phyloP scores from a whole-genome alignment of 2,797 vertebrate species.

The Hippopotamyrus pictus region DNA sequence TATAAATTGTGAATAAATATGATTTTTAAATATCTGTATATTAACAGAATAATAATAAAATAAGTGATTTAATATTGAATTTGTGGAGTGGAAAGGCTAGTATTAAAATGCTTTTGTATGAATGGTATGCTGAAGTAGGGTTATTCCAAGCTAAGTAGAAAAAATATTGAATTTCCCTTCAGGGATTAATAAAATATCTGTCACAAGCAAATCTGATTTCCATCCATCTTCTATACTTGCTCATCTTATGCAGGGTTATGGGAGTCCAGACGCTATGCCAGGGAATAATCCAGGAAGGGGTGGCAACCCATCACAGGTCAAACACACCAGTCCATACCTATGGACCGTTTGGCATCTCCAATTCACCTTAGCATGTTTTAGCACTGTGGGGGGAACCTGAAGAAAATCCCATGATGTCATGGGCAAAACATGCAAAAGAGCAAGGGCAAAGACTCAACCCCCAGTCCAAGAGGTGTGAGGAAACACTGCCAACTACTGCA shows the following conservation, averaged over 20 bases:
- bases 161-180: neutral
- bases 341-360: neutral
- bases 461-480: neutral
- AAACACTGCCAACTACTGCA: neutral
- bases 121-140: neutral
- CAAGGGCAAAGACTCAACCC: neutral
- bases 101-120: neutral
- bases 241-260: neutral
- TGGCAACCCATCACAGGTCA: neutral
- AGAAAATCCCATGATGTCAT: neutral
- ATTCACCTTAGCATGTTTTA: neutral
- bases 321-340: neutral
- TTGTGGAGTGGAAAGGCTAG: neutral
- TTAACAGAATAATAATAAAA: neutral
- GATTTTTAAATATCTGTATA: neutral
- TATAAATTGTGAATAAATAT: neutral
- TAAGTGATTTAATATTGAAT: neutral
- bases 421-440: neutral
- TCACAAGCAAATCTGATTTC: neutral
- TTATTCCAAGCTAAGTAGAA: neutral
- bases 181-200: neutral
- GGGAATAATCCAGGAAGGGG: neutral
- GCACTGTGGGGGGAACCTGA: neutral
- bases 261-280: neutral
- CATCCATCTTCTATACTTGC: neutral